Base-by-base conservation (phyloP, 2,888 invertebrate species). In the Cremastinae sp. region DNA sequence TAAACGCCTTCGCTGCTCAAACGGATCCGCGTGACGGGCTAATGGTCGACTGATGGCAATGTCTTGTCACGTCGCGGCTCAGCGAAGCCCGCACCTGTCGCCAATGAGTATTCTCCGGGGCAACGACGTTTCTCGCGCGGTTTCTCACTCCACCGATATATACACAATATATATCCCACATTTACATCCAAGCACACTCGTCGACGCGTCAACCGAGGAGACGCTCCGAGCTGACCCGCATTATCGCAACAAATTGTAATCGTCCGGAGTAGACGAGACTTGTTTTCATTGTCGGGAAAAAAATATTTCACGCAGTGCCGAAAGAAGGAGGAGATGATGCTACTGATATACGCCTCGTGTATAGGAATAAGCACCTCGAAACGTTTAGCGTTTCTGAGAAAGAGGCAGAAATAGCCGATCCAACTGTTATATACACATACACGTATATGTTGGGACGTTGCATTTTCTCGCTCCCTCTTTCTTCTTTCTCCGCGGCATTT, bases 41-140 rank as follows among this genome's bases (percentile, higher is more conserved):
- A 89, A 89, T 88, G 88, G 87, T 80, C 84, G 83, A 82, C 86
- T 88, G 89, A 89, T 89, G 89, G 89, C 86, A 82, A 88, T 88
- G 85, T 86, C 89, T 88, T 89, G 89, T 89, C 84, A 82, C 86
- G 87, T 89, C 84, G 85, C 85, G 86, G 86, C 84, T 86, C 85
- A 86, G 76, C 83, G 85, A 84, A 86, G 83, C 84, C 71, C 71
- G 75, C 89, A 88, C 88, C 88, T 88, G 88, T 85, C 83, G 80
- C 80, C 83, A 81, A 81, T 82, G 81, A 82, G 81, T 82, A 83
- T 83, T 79, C 81, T 74, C 77, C 75, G 68, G 68, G 70, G 53
- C 39, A 68, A 68, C 62, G 49, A 55, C 75, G 71, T 45, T 49
- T 16, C 62, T 20, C 37, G 41, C 41, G 10, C 39, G 41, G 10